These are phyloP conservation scores for Typhlichthys subterraneus DNA, from an alignment of 2,797 vertebrate species.

Conservation along the genomic window DNA sequence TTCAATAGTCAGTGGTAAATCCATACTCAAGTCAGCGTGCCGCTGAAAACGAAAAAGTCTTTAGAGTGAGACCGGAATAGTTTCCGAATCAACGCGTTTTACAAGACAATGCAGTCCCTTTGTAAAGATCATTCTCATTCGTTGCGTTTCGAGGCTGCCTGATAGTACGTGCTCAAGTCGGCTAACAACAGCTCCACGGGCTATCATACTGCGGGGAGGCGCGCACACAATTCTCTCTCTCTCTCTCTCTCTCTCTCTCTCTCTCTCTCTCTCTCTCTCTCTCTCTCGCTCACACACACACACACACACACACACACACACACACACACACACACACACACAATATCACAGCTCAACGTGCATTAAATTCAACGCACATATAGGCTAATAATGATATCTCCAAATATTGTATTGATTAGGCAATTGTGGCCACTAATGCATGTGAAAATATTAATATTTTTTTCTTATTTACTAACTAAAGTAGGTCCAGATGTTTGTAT, in stretches of 20 bases:
- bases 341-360: background rate
- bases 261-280: too few relatives aligned
- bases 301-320: background rate
- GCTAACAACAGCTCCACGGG: conserved; percentile 66
- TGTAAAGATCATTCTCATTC: conserved; percentile 48
- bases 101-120: conserved; percentile 16
- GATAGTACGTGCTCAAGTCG: conserved; percentile 46
- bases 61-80: background rate
- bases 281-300: conserved; percentile 1
- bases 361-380: too few relatives aligned
- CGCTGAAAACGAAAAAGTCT: conserved; percentile 19
- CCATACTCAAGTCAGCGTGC: conserved; percentile 51
- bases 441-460: too few relatives aligned
- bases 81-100: background rate
- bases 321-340: background rate
- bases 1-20: conserved; percentile 54
- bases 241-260: background rate
- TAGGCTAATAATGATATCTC: too few relatives aligned
- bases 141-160: conserved; percentile 43
- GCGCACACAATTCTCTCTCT: conserved; percentile 26
- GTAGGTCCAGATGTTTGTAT: background rate
- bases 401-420: too few relatives aligned
- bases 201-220: conserved; percentile 49
- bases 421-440: too few relatives aligned
- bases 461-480: too few relatives aligned